Percentiles rank a stretch among this genome's conserved stretches.
These are phyloP conservation scores for Lagria hirta DNA, from an alignment of 2,888 invertebrate genomes.

Conservation along the genomic window DNA sequence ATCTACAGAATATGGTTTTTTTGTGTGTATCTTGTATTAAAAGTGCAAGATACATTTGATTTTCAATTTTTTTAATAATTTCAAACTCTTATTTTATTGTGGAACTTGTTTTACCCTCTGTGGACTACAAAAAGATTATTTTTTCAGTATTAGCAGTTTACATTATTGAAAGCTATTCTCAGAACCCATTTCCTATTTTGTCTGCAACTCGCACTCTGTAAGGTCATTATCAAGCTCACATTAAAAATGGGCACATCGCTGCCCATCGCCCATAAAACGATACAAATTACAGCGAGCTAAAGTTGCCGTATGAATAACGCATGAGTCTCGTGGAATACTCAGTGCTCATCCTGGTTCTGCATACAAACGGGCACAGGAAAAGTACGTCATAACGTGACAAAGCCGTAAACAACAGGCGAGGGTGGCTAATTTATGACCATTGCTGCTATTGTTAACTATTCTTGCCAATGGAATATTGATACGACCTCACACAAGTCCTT, in stretches of 20 bases:
- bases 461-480: slow-evolving; percentile 48
- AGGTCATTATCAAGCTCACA: slow-evolving; percentile 44
- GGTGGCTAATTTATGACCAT: slow-evolving; percentile 54
- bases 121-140: too few relatives aligned
- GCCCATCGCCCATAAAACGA: slow-evolving; percentile 49
- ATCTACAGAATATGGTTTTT: too few relatives aligned
- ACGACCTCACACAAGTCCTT: slow-evolving; percentile 49
- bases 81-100: too few relatives aligned
- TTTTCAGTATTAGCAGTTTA: too few relatives aligned
- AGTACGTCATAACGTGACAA: slow-evolving; percentile 45
- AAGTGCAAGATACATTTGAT: too few relatives aligned
- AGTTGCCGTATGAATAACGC: slow-evolving; percentile 47
- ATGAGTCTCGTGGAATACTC: slow-evolving; percentile 47
- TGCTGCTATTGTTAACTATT: slow-evolving; percentile 53
- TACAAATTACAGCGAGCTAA: slow-evolving; percentile 51
- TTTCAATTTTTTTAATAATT: too few relatives aligned
- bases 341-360: slow-evolving; percentile 38
- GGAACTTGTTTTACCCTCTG: too few relatives aligned
- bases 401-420: slow-evolving; percentile 41
- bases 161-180: too few relatives aligned
- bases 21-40: too few relatives aligned
- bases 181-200: too few relatives aligned
- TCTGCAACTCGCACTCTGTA: too few relatives aligned
- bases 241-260: slow-evolving; percentile 47
- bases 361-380: slow-evolving; percentile 45